A percentile compares a stretch with the other conserved stretches of the same genome.
Conservation (phyloP, 2,113 vertebrate genomes). For the Hypanus sabinus region DNA sequence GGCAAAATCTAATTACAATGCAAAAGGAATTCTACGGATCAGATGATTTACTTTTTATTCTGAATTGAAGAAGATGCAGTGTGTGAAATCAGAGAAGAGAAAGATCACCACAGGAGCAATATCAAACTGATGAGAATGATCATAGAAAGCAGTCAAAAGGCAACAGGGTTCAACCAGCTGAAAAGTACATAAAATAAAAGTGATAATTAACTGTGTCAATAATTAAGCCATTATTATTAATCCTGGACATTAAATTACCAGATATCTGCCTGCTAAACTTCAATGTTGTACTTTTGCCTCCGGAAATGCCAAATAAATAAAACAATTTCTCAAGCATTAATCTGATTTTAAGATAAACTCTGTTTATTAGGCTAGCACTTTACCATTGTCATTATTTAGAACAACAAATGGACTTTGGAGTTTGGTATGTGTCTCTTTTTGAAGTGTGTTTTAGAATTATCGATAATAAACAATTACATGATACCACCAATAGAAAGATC, state of each 20-base stretch:
- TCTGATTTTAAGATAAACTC: background rate
- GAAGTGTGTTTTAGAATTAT: background rate
- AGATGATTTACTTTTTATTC: slow-evolving; percentile 4
- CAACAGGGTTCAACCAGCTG: background rate
- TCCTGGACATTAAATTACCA: background rate
- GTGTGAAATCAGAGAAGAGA: background rate
- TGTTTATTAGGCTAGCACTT: background rate
- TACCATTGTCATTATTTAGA: background rate
- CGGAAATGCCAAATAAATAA: background rate
- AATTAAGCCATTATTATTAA: background rate
- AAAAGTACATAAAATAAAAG: background rate
- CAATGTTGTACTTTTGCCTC: background rate
- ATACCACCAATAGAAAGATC: background rate
- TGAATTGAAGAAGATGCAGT: slow-evolving; percentile 4
- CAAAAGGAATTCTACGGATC: slow-evolving; percentile 18
- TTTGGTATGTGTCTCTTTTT: background rate
- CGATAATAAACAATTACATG: background rate
- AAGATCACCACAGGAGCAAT: background rate
- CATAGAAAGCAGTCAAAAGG: slow-evolving; percentile 3
- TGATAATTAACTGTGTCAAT: background rate
- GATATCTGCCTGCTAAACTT: background rate
- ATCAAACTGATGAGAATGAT: slow-evolving; percentile 8
- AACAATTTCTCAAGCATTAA: background rate
- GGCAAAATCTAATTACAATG: slow-evolving; percentile 32
- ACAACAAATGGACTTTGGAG: background rate